Base-by-base conservation (phyloP, 2,797 vertebrate species). In the Gallinago solitaria region DNA sequence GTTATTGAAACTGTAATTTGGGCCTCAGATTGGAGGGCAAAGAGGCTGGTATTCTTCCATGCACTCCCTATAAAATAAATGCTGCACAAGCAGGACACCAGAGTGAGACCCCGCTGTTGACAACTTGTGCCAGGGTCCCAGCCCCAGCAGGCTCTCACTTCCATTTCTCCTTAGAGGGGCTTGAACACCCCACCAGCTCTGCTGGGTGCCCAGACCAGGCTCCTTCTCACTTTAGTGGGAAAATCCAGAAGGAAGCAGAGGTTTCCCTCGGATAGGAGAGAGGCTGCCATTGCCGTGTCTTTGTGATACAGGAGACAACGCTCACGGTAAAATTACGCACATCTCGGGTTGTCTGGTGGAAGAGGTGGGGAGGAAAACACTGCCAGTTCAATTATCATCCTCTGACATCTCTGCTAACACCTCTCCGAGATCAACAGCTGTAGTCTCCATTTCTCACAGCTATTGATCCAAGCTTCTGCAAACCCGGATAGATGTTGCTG, bases 371-470 rank as follows among this genome's bases (percentile, higher is more conserved):
- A 91, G 80, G 77, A 83, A 51, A 82, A n/a, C 1, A 0, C 23
- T 37, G 61, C 32, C 8, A 3, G 33, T 91, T 89, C 65, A 59
- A 9, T 96, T 92, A 85, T 25, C 39, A 7, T 30, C 84, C 83
- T 54, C 69, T 95, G 91, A 94, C 71, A 86, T 89, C 84, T 93
- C 82, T 68, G 53, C 94, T 94, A 75, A 91, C 87, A 69, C 57
- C 57, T 56, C 45, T 64, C 53, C 0, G 14, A 59, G 53, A 39
- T 8, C 41, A 92, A 61, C 50, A 89, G 79, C 81, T 84, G 83
- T 65, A 53, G 16, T 68, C 53, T 60, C 37, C 8, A 2, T 87
- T 95, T 76, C 83, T 90, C 83, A 80, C 92, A 83, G 82, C 65
- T 95, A 92, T 92, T 86, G 96, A 94, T 93, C 51, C 28, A 56